phyloP scores from a whole-genome alignment of 2,888 invertebrate genomes.

The Eupithecia inturbata region DNA sequence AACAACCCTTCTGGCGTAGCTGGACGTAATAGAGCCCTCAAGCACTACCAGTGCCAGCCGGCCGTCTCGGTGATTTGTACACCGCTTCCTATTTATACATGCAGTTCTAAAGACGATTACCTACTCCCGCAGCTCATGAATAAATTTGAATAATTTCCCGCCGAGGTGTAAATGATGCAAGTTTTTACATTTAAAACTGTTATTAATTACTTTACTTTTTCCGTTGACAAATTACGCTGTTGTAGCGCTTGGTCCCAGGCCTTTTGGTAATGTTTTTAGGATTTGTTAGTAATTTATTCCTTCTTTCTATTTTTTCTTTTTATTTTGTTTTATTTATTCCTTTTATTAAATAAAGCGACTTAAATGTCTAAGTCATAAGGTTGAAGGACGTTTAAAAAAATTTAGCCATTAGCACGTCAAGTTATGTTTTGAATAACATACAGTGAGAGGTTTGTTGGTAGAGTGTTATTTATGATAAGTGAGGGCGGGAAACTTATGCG shows the following conservation, averaged over 20 bases:
- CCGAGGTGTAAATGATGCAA: constrained; percentile 80
- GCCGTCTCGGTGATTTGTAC: constrained; percentile 72
- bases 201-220: constrained; percentile 73
- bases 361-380: not conserved
- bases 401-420: constrained; percentile 12
- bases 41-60: constrained; percentile 34
- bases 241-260: constrained; percentile 32
- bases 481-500: constrained; percentile 41
- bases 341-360: no score
- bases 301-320: not conserved
- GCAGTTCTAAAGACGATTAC: constrained; percentile 78
- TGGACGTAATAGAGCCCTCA: constrained; percentile 26
- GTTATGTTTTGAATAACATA: constrained; percentile 26
- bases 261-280: constrained; percentile 31
- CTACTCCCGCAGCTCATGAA: constrained; percentile 77
- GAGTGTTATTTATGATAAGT: constrained; percentile 43
- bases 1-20: not conserved
- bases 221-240: constrained; percentile 62
- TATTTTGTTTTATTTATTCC: no score
- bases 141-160: constrained; percentile 79
- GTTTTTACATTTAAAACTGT: constrained; percentile 79
- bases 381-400: not conserved
- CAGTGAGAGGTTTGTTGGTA: constrained; percentile 22
- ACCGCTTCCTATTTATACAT: constrained; percentile 79
- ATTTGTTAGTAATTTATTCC: not conserved